A percentile compares a stretch with the other conserved stretches of the same genome.
These are phyloP conservation scores for Gryllus longicercus DNA, from an alignment of 2,888 invertebrate genomes.

Conservation along the genomic window DNA sequence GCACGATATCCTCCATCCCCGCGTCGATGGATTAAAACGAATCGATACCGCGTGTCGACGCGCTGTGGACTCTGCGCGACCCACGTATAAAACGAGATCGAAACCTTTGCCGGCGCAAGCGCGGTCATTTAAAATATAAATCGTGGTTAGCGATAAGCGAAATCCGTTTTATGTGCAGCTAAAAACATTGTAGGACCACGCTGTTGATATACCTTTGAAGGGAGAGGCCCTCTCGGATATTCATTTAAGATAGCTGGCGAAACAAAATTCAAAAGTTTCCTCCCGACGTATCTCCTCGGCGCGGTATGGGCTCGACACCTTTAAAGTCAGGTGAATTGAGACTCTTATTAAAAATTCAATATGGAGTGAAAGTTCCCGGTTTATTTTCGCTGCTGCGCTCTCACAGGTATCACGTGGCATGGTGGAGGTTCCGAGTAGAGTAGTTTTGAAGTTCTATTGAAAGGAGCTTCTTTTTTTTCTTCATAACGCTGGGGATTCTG, in stretches of 20 bases:
- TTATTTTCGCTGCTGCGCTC: too few relatives aligned
- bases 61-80: too few relatives aligned
- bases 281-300: background rate
- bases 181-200: background rate
- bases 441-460: too few relatives aligned
- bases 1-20: too few relatives aligned
- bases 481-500: too few relatives aligned
- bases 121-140: background rate
- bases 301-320: background rate
- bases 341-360: constrained; percentile 17
- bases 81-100: too few relatives aligned
- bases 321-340: background rate
- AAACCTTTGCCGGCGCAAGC: background rate
- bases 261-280: background rate
- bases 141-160: background rate
- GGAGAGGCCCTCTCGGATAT: background rate
- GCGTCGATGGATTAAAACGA: background rate
- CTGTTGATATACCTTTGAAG: background rate
- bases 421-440: too few relatives aligned
- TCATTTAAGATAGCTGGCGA: background rate
- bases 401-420: too few relatives aligned
- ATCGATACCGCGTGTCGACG: background rate
- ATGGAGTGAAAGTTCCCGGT: background rate
- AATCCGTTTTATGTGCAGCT: background rate
- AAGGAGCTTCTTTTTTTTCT: too few relatives aligned